These are phyloP conservation scores for Pseudoips prasinana DNA, from an alignment of 2,888 invertebrate genomes.

Conservation along the genomic window DNA sequence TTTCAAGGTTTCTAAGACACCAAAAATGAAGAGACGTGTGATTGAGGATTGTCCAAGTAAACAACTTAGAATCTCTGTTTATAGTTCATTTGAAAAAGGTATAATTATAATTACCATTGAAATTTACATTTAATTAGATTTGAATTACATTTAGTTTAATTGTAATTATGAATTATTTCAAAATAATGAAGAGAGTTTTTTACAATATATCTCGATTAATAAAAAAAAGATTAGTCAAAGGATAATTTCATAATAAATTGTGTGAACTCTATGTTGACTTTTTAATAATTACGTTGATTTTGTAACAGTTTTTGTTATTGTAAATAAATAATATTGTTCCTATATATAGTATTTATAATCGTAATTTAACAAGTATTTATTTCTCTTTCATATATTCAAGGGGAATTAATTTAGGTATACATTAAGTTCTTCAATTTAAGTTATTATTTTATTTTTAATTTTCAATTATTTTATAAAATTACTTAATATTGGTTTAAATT, in stretches of 20 bases:
- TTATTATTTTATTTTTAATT: too few relatives aligned
- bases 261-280: constrained; percentile 18
- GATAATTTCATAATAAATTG: constrained; percentile 4
- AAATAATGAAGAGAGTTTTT: too few relatives aligned
- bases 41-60: constrained; percentile 49
- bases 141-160: too few relatives aligned
- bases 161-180: too few relatives aligned
- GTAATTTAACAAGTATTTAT: constrained; percentile 25
- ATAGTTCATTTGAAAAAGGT: constrained; percentile 10
- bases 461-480: too few relatives aligned
- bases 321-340: constrained; percentile 31
- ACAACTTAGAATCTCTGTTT: constrained; percentile 34
- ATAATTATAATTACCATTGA: neutral
- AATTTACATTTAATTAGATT: too few relatives aligned
- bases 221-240: too few relatives aligned
- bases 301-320: constrained; percentile 6
- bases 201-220: too few relatives aligned
- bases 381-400: neutral
- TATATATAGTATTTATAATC: constrained; percentile 29
- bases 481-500: too few relatives aligned
- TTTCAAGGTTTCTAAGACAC: constrained; percentile 72
- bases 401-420: too few relatives aligned
- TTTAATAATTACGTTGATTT: too few relatives aligned
- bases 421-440: too few relatives aligned
- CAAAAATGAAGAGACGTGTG: constrained; percentile 53